Base-by-base conservation (phyloP, 2,797 vertebrate genomes). In the Poecilia picta region DNA sequence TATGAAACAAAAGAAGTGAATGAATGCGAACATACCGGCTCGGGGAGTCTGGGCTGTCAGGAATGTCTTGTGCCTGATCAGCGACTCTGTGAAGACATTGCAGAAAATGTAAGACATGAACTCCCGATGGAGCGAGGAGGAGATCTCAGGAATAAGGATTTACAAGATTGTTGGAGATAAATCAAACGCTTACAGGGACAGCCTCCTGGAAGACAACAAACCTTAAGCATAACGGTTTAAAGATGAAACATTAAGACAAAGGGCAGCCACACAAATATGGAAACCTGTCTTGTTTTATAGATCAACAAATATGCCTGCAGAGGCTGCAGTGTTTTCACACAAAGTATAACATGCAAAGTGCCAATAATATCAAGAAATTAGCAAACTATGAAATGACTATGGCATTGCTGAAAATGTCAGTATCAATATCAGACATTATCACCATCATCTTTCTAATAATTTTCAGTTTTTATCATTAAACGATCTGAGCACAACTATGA, bases 81-180 rank as follows among this genome's bases (percentile, higher is more conserved):
- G 62, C 77, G 72, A 89, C 87, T 75, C 95, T 95, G 88, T 70
- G 72, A 64, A 88, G 77, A 91, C 73, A 81, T 87, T 72, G 88
- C 47, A 83, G 80, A 77, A 59, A 70, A 28, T 0, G 0, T 16
- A 74, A 77, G 74, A 88, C 79, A 43, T 25, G 55, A 41, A 81
- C 36, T 81, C 80, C 84, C 2, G 43, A 8, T 31, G 78, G 83
- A 76, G 90, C 68, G 66, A 88, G 11, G 72, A 87, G 72, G 31
- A 76, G 13, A 33, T 41, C 76, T 28, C 15, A 43, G 51, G 28
- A 46, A 23, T n/a, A 36, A 36, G 16, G 59, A 5, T 47, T 36
- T 11, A 11, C 8, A 66, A 5, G 18, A 66, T 5, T 2, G 33
- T 41, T 39, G 16, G 64, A 66, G 12, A 23, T 41, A 41, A 39